Base-by-base conservation (phyloP, 2,113 vertebrate species). In the Micromys minutus region DNA sequence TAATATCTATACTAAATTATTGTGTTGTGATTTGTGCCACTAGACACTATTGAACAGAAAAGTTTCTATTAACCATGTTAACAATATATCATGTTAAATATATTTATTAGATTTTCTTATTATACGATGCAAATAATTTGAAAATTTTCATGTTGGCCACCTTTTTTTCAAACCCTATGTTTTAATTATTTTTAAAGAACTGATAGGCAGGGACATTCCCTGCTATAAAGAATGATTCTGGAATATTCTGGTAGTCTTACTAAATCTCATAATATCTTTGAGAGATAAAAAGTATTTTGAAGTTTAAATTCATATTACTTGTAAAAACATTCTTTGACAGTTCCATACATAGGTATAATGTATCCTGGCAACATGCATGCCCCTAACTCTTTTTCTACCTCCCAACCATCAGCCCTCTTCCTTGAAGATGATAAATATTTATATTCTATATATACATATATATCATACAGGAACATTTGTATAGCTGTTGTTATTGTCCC, bases 11-110 rank as follows among this genome's bases (percentile, higher is more conserved):
- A 36, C 5, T 90, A 76, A 86, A 69, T 42, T 87, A 77, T 12
- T 72, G 16, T 55, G 50, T 89, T 31, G 29, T 67, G 67, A 75
- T 96, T 92, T 61, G 50, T 80, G 91, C 13, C 0, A 21, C 47
- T 45, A 31, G 13, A 39, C 12, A 50, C 80, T 47, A 19, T 61
- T 89, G 59, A 69, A 16, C 1, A 79, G 26, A 81, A n/a, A n/a
- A 5, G 84, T 63, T 61, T 92, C 88, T 92, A 88, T 31, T 29
- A 86, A 83, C 94, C 76, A 5, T 31, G 93, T 93, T 42, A 77
- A 83, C 61, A 92, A 81, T 86, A n/a, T 94, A 74, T 7, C 26
- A 61, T 57, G 10, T 90, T 76, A 94, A 59, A 3, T 61, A 61
- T 81, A n/a, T 81, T 92, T 93, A 21, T 19, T 74, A 19, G 24